These are phyloP conservation scores for Diplazon laetatorius DNA, from an alignment of 2,888 invertebrate genomes.

Conservation along the genomic window DNA sequence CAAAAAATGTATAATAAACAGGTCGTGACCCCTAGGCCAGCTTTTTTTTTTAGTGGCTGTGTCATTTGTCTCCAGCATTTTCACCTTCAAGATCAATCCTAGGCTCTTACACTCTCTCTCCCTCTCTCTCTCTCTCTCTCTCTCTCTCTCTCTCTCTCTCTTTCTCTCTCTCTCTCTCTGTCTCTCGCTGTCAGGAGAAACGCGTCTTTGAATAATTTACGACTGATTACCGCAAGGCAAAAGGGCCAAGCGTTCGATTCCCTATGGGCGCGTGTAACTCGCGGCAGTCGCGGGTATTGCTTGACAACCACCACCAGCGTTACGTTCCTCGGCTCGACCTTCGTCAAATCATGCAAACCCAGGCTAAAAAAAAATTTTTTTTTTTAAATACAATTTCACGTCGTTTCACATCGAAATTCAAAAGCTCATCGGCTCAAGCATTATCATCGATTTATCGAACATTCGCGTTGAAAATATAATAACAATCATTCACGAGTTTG, in stretches of 20 bases:
- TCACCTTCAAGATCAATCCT: no score
- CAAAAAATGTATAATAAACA: no score
- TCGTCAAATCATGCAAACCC: constrained; percentile 7
- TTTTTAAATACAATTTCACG: constrained; percentile 4
- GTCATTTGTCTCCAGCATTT: no score
- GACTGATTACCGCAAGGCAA: constrained; percentile 53
- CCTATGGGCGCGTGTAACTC: constrained; percentile 43
- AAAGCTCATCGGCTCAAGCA: not conserved
- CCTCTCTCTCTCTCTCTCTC: not conserved
- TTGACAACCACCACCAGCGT: constrained; percentile 3
- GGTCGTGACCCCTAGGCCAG: no score
- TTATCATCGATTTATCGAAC: not conserved
- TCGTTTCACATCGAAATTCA: not conserved
- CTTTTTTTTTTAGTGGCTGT: no score
- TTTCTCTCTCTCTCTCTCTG: constrained; percentile 25
- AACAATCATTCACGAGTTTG: not conserved
- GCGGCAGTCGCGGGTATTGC: constrained; percentile 7
- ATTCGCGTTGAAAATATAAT: not conserved
- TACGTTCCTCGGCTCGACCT: not conserved
- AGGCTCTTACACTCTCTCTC: no score
- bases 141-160: not conserved
- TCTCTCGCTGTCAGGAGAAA: constrained; percentile 38
- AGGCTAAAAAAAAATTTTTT: not conserved
- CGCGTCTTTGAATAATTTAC: constrained; percentile 61
- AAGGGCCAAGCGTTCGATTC: constrained; percentile 54